Percentiles rank a stretch among this genome's conserved stretches.
phyloP scores from a whole-genome alignment of 2,797 vertebrate genomes.

The Mormyrus hasselquistii region DNA sequence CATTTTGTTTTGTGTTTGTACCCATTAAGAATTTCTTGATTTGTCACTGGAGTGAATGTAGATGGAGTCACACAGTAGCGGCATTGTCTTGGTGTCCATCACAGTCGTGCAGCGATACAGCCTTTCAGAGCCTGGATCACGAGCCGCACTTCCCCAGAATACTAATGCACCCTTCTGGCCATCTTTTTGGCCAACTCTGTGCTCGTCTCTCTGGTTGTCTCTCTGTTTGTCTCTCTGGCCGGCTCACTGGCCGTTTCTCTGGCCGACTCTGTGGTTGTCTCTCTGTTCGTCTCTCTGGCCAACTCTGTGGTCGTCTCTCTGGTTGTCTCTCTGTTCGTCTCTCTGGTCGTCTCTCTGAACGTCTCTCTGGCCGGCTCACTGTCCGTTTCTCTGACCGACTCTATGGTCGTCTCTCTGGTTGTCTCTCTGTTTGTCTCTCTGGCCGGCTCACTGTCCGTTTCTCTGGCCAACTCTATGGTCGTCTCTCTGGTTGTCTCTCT shows the following conservation, averaged over 20 bases:
- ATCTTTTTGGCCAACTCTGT: fast-evolving
- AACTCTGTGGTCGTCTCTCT: too few species aligned
- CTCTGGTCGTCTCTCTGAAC: too few species aligned
- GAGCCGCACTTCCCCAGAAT: constrained; percentile 37
- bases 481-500: not conserved
- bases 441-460: fast-evolving
- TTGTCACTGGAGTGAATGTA: constrained; percentile 28
- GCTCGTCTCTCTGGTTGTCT: too few species aligned
- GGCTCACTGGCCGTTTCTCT: too few species aligned
- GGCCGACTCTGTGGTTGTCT: not conserved
- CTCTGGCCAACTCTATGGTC: not conserved
- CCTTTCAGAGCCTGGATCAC: constrained; percentile 35
- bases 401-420: too few species aligned
- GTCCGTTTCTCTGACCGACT: too few species aligned
- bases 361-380: too few species aligned
- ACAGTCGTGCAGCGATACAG: constrained; percentile 37
- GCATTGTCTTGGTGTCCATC: constrained; percentile 66
- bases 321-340: too few species aligned
- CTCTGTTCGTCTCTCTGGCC: too few species aligned
- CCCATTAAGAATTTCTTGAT: constrained; percentile 15
- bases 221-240: too few species aligned
- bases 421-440: too few species aligned
- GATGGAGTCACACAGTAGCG: constrained; percentile 50
- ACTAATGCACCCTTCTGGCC: constrained; percentile 34
- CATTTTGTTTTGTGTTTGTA: constrained; percentile 15